Evolutionary conservation across 1,140 invertebrate species (phyloP).

Genomic region (Drosophila baimaii): DNA sequence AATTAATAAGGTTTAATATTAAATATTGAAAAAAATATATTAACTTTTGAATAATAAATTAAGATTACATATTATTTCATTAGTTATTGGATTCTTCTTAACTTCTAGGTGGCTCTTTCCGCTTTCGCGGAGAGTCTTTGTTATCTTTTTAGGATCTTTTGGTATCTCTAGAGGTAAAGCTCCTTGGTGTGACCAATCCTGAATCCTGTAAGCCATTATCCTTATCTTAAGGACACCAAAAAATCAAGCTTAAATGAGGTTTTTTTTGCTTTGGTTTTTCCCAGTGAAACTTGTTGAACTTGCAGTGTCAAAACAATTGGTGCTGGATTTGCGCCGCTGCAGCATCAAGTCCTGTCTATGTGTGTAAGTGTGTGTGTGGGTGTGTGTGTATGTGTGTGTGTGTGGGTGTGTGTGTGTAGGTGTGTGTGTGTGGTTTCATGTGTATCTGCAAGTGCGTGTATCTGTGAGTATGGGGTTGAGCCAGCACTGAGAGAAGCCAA

Average conservation of each 20-base stretch:
- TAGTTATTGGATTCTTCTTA: too few relatives aligned
- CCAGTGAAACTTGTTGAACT: slow-evolving; percentile 34
- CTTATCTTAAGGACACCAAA: not conserved
- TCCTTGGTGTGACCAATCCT: too few relatives aligned
- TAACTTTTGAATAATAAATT: too few relatives aligned
- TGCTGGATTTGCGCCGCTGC: slow-evolving; percentile 6
- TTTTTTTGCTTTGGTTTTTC: not conserved
- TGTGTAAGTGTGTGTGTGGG: not conserved
- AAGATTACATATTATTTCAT: too few relatives aligned
- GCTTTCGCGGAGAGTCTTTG: too few relatives aligned
- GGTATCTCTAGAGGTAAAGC: too few relatives aligned
- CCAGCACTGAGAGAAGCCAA: slow-evolving; percentile 3
- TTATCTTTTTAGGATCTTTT: too few relatives aligned
- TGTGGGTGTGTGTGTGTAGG: not conserved
- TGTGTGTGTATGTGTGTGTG: slow-evolving; percentile 1
- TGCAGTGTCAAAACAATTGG: slow-evolving; percentile 23
- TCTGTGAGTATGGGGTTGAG: not conserved
- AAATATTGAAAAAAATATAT: too few relatives aligned
- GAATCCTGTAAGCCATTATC: not conserved
- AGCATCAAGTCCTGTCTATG: not conserved
- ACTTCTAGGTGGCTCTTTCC: too few relatives aligned
- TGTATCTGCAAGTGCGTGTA: slow-evolving; percentile 1
- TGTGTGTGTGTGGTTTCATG: not conserved
- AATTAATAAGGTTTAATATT: not conserved
- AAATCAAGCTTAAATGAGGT: not conserved